Percentiles rank a stretch among this genome's conserved stretches.
Evolutionary conservation across 2,888 invertebrate genomes (phyloP).

Genomic region (Acanthosepion pharaonis): DNA sequence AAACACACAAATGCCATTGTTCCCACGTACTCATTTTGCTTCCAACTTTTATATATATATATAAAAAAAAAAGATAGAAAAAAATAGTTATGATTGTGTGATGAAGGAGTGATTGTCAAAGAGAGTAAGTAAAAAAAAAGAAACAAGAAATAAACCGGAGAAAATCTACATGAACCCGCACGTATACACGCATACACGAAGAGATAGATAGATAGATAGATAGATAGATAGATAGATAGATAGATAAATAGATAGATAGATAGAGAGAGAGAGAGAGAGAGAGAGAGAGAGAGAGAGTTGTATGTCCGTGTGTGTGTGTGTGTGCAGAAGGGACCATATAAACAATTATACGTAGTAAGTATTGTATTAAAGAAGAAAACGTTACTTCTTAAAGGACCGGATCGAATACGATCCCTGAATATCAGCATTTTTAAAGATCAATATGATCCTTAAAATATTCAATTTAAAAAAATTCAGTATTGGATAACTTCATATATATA

Average conservation of each 20-base stretch:
- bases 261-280: background rate
- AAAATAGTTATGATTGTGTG: background rate
- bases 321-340: background rate
- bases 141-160: background rate
- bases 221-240: too few species aligned
- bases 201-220: too few species aligned
- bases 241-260: background rate
- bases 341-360: background rate
- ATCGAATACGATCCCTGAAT: background rate
- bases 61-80: background rate
- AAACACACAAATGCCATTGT: too few species aligned
- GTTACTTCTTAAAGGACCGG: background rate
- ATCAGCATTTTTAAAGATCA: background rate
- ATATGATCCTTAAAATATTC: background rate
- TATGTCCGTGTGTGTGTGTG: background rate
- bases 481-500: background rate
- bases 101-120: background rate
- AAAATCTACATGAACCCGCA: background rate
- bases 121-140: background rate
- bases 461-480: background rate
- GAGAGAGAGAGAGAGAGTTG: background rate
- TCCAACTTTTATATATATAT: too few species aligned
- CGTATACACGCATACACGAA: background rate
- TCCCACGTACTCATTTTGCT: too few species aligned
- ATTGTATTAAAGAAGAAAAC: background rate